Conservation (phyloP, 2,797 vertebrate genomes). For the Otolemur crassicaudatus region DNA sequence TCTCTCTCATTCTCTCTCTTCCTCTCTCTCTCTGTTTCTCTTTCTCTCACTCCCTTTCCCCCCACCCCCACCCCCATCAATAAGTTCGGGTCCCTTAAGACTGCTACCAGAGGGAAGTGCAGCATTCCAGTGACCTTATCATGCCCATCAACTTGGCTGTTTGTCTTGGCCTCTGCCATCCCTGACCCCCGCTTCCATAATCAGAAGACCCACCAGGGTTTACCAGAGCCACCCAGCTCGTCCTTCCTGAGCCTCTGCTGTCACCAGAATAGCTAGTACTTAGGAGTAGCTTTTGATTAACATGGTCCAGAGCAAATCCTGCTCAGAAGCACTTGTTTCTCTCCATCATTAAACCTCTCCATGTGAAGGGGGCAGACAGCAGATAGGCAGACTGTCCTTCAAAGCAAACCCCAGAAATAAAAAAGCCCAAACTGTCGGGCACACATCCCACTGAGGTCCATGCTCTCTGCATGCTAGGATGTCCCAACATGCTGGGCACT, state of each 20-base stretch:
- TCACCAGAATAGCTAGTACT: neutral
- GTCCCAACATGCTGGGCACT: accelerated
- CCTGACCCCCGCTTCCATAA: neutral
- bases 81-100: neutral
- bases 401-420: neutral
- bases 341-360: too few species aligned
- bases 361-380: too few species aligned
- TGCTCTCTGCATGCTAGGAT: neutral
- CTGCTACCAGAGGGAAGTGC: neutral
- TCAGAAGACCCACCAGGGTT: neutral
- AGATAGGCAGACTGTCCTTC: neutral
- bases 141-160: accelerated
- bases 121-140: accelerated
- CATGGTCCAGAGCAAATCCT: neutral
- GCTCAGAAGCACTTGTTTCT: neutral
- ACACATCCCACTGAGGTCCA: neutral
- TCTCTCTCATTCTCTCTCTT: too few species aligned
- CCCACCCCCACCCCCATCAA: neutral
- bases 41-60: neutral
- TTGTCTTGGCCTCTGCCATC: neutral
- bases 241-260: accelerated
- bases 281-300: neutral
- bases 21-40: neutral
- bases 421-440: neutral
- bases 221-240: neutral